A percentile compares a stretch with the other conserved stretches of the same genome.
Evolutionary conservation across 2,113 vertebrate species (phyloP).

Genomic region (Heptranchias perlo): DNA sequence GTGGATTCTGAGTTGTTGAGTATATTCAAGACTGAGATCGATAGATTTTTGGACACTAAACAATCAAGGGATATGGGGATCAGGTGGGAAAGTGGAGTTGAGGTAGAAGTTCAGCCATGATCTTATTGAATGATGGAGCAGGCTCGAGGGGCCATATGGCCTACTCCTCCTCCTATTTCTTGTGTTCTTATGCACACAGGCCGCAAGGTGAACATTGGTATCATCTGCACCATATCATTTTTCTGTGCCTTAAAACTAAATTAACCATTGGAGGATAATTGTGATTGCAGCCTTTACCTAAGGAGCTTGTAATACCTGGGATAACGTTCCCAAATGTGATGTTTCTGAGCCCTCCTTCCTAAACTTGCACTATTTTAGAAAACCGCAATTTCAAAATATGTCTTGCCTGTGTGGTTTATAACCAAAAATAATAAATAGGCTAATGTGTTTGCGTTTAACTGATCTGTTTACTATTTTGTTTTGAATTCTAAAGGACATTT

Average conservation of each 20-base stretch:
- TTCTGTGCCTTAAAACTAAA: neutral
- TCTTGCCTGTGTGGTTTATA: neutral
- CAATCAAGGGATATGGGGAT: too few species aligned
- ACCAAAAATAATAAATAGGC: neutral
- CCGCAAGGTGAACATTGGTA: neutral
- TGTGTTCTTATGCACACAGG: too few species aligned
- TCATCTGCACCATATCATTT: neutral
- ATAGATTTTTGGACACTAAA: too few species aligned
- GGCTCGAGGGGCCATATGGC: too few species aligned
- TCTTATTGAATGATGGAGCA: too few species aligned
- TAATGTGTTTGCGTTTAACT: constrained; percentile 78
- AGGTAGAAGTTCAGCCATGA: too few species aligned
- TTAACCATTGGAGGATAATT: neutral
- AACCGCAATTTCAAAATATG: neutral
- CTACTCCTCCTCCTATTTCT: too few species aligned
- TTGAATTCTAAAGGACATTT: constrained; percentile 94
- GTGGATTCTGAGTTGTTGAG: too few species aligned
- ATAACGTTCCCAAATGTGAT: neutral
- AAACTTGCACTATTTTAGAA: constrained; percentile 10
- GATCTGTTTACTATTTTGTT: constrained; percentile 65
- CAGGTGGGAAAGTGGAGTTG: too few species aligned
- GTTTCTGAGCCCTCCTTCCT: neutral
- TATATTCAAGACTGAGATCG: too few species aligned
- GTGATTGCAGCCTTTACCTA: too few species aligned
- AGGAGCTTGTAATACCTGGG: too few species aligned